phyloP scores from a whole-genome alignment of 2,797 vertebrate species.

The Ibycter americanus region DNA sequence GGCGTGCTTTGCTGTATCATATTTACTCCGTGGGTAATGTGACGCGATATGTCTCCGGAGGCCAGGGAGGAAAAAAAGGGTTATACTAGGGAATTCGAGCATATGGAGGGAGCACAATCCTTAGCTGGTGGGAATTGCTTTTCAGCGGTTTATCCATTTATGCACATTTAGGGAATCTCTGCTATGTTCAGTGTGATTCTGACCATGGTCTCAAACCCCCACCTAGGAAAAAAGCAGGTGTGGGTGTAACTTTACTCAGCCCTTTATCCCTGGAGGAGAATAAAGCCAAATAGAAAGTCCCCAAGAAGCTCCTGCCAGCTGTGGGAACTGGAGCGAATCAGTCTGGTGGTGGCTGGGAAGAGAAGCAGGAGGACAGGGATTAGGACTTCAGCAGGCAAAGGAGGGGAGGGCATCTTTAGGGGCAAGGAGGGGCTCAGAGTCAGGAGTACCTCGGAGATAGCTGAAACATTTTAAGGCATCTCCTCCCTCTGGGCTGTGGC shows the following conservation, averaged over 20 bases:
- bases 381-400: not conserved
- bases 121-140: not conserved
- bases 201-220: rapidly evolving
- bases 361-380: not conserved
- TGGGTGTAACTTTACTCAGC: not conserved
- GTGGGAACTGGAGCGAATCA: not conserved
- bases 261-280: not conserved
- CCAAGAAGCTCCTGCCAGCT: not conserved
- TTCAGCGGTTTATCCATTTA: not conserved
- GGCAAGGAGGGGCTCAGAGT: not conserved
- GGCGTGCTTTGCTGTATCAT: rapidly evolving
- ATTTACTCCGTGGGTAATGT: rapidly evolving
- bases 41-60: rapidly evolving
- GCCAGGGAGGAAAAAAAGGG: not conserved
- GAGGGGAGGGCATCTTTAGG: not conserved
- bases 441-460: not conserved
- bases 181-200: rapidly evolving
- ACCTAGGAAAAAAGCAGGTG: not conserved
- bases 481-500: not conserved
- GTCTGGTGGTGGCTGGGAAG: not conserved
- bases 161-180: not conserved
- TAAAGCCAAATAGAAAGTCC: not conserved
- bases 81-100: not conserved
- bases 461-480: not conserved
- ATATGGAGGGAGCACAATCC: not conserved